Conservation (phyloP, 2,888 invertebrate species). For the Pachycephus smyrnensis region DNA sequence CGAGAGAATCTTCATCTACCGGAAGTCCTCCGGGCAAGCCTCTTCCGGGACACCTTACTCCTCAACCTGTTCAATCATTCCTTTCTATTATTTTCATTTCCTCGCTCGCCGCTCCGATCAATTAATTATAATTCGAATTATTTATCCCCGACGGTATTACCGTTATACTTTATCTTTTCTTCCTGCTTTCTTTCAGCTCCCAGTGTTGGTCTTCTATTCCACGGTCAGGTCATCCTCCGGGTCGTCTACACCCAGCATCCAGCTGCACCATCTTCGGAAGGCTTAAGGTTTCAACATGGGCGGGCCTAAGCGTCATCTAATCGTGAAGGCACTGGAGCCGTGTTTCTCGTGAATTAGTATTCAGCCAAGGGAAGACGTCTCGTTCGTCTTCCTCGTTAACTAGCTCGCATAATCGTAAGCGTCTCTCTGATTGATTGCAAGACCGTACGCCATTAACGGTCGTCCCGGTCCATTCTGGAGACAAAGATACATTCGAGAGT, state of each 20-base stretch:
- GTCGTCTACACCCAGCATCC: neutral
- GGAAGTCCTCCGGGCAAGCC: neutral
- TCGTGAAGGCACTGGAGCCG: neutral
- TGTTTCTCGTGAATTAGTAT: conserved; percentile 5
- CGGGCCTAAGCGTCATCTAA: conserved; percentile 3
- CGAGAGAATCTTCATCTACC: neutral
- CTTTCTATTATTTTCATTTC: neutral
- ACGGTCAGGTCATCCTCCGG: neutral
- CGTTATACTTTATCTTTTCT: conserved; percentile 14
- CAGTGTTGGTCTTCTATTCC: conserved; percentile 6
- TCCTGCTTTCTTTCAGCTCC: conserved; percentile 13
- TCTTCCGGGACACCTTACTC: neutral
- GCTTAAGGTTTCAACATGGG: neutral
- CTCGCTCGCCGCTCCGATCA: neutral
- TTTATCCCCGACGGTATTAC: neutral
- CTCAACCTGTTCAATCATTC: neutral
- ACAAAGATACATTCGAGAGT: neutral
- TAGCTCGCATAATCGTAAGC: conserved; percentile 7
- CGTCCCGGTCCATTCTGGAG: neutral
- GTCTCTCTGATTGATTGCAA: conserved; percentile 6
- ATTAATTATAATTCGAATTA: neutral
- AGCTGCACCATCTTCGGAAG: neutral
- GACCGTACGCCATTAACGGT: neutral
- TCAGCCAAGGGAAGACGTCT: conserved; percentile 6
- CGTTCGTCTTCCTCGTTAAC: conserved; percentile 10